phyloP scores from a whole-genome alignment of 2,113 vertebrate species.

The Chionis minor region DNA sequence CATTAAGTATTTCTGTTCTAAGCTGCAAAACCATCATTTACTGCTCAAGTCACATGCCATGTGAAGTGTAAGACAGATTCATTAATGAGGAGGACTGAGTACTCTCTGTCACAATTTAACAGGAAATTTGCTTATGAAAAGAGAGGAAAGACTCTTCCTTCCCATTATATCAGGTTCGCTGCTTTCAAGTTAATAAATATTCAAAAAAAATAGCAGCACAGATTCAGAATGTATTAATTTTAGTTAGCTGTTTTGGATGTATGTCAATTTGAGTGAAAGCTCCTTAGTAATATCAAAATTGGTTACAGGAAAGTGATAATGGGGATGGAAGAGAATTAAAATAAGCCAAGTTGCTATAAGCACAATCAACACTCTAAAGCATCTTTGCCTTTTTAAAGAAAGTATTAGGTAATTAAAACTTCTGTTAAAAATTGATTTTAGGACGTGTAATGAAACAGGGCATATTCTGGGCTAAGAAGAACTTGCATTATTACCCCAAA shows the following conservation, averaged over 20 bases:
- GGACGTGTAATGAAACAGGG: neutral
- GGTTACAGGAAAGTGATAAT: slow-evolving; percentile 9
- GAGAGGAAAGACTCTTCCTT: slow-evolving; percentile 21
- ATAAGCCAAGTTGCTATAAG: neutral
- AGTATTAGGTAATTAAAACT: slow-evolving; percentile 5
- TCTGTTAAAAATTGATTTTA: neutral
- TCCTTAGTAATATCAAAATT: slow-evolving; percentile 27
- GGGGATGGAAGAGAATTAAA: neutral
- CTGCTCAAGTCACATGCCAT: neutral
- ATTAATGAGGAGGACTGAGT: neutral
- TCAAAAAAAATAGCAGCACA: neutral
- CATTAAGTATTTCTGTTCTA: slow-evolving; percentile 45
- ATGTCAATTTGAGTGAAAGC: slow-evolving; percentile 59
- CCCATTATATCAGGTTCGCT: neutral
- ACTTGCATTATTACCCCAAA: neutral
- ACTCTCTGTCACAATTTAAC: slow-evolving; percentile 36
- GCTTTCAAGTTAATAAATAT: slow-evolving; percentile 59
- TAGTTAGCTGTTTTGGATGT: slow-evolving; percentile 47
- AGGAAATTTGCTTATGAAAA: slow-evolving; percentile 44
- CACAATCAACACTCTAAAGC: neutral
- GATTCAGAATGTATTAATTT: slow-evolving; percentile 47
- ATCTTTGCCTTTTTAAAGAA: neutral
- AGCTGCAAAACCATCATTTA: slow-evolving; percentile 22
- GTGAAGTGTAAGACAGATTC: neutral
- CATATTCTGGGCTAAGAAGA: neutral